These are phyloP conservation scores for Lasioglossum marginatum DNA, from an alignment of 2,888 invertebrate species.

Conservation along the genomic window DNA sequence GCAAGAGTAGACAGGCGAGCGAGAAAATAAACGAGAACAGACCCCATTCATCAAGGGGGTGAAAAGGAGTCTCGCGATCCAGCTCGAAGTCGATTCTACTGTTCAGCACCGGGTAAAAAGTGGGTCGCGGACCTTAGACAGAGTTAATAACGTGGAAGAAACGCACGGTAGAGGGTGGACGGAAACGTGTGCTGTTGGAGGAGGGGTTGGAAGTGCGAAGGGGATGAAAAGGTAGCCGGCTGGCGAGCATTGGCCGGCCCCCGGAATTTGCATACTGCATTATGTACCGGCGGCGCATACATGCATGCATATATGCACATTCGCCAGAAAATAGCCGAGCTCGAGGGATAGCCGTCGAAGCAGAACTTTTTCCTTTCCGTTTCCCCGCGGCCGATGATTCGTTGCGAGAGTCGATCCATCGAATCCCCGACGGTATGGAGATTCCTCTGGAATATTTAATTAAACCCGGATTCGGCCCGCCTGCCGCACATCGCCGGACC, in stretches of 20 bases:
- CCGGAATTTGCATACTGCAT: conserved; percentile 67
- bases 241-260: conserved; percentile 24
- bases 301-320: conserved; percentile 41
- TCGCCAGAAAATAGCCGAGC: conserved; percentile 31
- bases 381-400: background rate
- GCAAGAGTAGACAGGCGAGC: background rate
- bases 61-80: background rate
- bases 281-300: conserved; percentile 48
- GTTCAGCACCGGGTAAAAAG: background rate
- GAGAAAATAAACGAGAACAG: background rate
- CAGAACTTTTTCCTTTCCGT: conserved; percentile 26
- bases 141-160: conserved; percentile 26
- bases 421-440: conserved; percentile 4
- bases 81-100: background rate
- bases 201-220: background rate
- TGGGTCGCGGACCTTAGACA: conserved; percentile 18
- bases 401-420: conserved; percentile 8
- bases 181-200: background rate
- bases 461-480: conserved; percentile 17
- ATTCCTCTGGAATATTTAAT: conserved; percentile 31
- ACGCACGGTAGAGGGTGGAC: background rate
- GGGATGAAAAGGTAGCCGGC: background rate
- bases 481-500: background rate
- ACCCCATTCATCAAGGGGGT: background rate
- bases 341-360: conserved; percentile 38